These are phyloP conservation scores for Chloropsis hardwickii DNA, from an alignment of 2,113 vertebrate species.

Conservation along the genomic window DNA sequence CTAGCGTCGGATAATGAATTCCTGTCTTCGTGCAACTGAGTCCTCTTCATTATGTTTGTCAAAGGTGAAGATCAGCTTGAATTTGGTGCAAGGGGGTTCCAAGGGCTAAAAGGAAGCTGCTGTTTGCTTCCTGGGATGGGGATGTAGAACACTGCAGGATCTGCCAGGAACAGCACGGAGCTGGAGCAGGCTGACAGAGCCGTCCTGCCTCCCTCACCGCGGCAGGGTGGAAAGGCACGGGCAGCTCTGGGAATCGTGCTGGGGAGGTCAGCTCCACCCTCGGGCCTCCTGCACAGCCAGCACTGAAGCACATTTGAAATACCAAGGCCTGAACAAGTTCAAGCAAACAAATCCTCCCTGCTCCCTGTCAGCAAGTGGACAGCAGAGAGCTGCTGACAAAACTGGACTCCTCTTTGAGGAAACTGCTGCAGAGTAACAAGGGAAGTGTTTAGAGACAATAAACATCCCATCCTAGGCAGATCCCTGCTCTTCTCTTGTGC, in stretches of 20 bases:
- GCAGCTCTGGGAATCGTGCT: not conserved
- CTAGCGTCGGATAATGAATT: not conserved
- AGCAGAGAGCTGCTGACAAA: not conserved
- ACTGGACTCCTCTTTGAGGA: slow-evolving; percentile 4
- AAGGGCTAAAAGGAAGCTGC: not conserved
- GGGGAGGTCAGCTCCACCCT: not conserved
- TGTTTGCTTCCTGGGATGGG: not conserved
- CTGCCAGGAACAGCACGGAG: too few species aligned
- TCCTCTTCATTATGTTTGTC: not conserved
- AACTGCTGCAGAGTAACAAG: not conserved
- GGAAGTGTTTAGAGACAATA: not conserved
- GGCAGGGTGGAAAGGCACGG: not conserved
- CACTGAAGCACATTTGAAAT: not conserved
- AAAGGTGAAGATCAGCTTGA: not conserved
- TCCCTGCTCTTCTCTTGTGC: not conserved
- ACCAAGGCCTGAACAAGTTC: not conserved
- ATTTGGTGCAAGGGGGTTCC: too few species aligned
- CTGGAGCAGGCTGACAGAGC: rapidly evolving
- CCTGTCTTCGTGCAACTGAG: not conserved
- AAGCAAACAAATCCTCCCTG: not conserved
- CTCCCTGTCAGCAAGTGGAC: not conserved
- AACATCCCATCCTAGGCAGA: not conserved
- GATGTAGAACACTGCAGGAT: not conserved
- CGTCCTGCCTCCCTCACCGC: too few species aligned
- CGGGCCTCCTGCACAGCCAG: slow-evolving; percentile 21